Percentiles rank a stretch among this genome's conserved stretches.
These are phyloP conservation scores for Nomada ruficornis DNA, from an alignment of 2,888 invertebrate species.

Conservation along the genomic window DNA sequence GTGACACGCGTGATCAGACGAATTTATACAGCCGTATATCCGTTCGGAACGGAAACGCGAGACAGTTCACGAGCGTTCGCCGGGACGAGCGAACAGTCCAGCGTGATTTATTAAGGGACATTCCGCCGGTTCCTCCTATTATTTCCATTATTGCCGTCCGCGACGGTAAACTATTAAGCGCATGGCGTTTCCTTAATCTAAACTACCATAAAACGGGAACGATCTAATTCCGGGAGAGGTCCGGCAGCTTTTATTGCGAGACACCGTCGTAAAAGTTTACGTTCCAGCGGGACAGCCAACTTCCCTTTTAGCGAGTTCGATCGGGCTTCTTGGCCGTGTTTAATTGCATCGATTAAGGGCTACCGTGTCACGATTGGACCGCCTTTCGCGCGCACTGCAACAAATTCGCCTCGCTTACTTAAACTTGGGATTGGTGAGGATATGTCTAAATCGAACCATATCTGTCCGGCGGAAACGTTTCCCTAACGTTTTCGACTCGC, in stretches of 20 bases:
- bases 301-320: constrained; percentile 56
- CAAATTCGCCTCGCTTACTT: not conserved
- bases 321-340: constrained; percentile 38
- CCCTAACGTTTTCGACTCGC: constrained; percentile 9
- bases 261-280: constrained; percentile 59
- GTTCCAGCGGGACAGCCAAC: constrained; percentile 31
- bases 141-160: constrained; percentile 2
- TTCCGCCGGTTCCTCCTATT: not conserved
- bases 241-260: constrained; percentile 40
- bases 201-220: constrained; percentile 38
- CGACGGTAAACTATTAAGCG: constrained; percentile 25
- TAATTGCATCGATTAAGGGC: constrained; percentile 54
- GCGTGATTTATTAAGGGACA: constrained; percentile 25
- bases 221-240: constrained; percentile 49
- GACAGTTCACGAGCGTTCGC: not conserved
- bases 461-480: constrained; percentile 19
- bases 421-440: no score
- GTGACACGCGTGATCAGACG: constrained; percentile 3
- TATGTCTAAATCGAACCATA: constrained; percentile 2
- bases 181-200: constrained; percentile 34
- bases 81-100: not conserved
- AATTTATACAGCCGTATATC: constrained; percentile 25
- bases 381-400: not conserved
- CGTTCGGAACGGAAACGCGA: not conserved
- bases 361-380: not conserved